Evolutionary conservation across 2,113 vertebrate genomes (phyloP).

Genomic region (Sander vitreus): DNA sequence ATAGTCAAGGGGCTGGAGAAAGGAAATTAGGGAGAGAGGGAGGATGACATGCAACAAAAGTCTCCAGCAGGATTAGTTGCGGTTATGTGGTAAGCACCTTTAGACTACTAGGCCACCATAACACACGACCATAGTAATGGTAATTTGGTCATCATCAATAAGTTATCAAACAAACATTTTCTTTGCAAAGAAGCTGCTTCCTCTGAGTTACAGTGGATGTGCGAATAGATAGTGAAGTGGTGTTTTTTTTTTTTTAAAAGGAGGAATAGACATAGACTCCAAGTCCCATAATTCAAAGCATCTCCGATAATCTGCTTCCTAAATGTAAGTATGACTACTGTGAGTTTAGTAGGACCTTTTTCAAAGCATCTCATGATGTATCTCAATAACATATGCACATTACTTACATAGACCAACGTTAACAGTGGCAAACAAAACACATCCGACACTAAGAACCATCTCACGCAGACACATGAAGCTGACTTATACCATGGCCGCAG

Average conservation of each 20-base stretch:
- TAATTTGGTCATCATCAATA: constrained; percentile 21
- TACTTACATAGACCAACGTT: not conserved
- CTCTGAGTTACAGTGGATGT: not conserved
- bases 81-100: constrained; percentile 23
- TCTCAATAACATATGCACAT: not conserved
- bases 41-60: constrained; percentile 38
- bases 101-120: not conserved
- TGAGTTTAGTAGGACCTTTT: not conserved
- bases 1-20: not conserved
- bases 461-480: not conserved
- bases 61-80: constrained; percentile 29
- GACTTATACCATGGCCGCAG: not conserved
- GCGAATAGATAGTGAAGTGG: not conserved
- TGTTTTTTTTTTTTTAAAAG: too few relatives aligned
- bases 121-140: not conserved
- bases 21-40: constrained; percentile 14
- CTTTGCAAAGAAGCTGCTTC: not conserved
- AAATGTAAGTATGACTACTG: not conserved
- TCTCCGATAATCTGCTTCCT: not conserved
- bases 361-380: not conserved
- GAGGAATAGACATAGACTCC: not conserved
- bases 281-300: not conserved
- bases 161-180: not conserved
- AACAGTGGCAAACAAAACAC: not conserved
- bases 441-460: not conserved